Conservation (phyloP, 1,140 invertebrate genomes). For the Leguminivora glycinivorella region DNA sequence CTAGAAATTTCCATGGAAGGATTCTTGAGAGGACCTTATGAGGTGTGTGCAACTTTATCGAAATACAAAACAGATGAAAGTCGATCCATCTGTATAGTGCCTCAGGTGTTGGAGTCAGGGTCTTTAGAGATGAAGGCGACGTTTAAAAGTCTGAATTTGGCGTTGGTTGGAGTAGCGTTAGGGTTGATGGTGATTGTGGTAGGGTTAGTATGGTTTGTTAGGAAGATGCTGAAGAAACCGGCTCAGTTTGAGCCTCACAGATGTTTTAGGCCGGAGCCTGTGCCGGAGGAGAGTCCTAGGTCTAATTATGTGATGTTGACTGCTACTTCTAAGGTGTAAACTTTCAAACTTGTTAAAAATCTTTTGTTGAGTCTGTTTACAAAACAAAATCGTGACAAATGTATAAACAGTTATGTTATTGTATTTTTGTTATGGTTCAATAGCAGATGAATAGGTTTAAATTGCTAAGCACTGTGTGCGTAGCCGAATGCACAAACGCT, state of each 20-base stretch:
- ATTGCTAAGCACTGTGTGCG: too few relatives aligned
- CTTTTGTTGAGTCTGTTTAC: too few relatives aligned
- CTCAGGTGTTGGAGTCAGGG: conserved; percentile 70
- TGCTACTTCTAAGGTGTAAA: conserved; percentile 80
- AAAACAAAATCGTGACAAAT: too few relatives aligned
- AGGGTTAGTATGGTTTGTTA: conserved; percentile 78
- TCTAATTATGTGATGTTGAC: conserved; percentile 82
- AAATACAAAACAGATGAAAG: conserved; percentile 67
- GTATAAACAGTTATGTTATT: too few relatives aligned
- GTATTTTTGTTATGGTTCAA: too few relatives aligned
- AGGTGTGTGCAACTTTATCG: conserved; percentile 73
- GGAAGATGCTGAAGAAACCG: conserved; percentile 79
- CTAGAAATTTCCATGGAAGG: conserved; percentile 75
- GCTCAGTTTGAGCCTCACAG: conserved; percentile 74
- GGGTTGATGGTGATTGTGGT: conserved; percentile 78
- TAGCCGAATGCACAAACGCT: too few relatives aligned
- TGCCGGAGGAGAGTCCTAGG: conserved; percentile 71
- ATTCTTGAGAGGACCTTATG: conserved; percentile 72
- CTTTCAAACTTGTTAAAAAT: too few relatives aligned
- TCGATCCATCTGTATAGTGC: conserved; percentile 77
- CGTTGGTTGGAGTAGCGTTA: conserved; percentile 77
- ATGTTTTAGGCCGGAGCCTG: conserved; percentile 79
- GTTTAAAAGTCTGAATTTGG: conserved; percentile 76
- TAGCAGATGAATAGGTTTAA: too few relatives aligned
- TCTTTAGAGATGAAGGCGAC: conserved; percentile 68